Conservation (phyloP, 53 echinoderm and acorn worm genomes). For the Patiria pectinifera region DNA sequence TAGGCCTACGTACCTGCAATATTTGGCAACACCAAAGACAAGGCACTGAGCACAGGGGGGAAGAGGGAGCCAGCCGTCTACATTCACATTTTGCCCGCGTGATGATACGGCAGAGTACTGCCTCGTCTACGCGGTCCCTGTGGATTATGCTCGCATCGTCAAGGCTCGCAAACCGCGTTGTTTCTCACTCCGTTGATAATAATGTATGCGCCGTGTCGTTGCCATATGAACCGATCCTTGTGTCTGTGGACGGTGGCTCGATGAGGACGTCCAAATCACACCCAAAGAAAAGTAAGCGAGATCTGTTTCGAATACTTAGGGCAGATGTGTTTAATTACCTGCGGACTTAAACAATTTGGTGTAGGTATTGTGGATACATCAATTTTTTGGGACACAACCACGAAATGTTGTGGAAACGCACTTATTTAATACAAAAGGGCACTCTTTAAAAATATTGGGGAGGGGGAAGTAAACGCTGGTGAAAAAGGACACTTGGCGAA, state of each 20-base stretch:
- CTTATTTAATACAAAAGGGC: too few species aligned
- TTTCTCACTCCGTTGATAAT: background rate
- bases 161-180: background rate
- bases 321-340: too few species aligned
- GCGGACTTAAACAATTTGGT: too few species aligned
- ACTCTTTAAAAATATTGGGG: too few species aligned
- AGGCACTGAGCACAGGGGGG: background rate
- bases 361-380: too few species aligned
- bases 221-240: constrained; percentile 8
- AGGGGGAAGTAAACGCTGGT: too few species aligned
- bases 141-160: background rate
- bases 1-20: background rate
- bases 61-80: background rate
- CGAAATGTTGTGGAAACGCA: too few species aligned
- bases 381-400: too few species aligned
- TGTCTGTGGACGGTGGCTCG: background rate
- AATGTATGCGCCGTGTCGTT: constrained; percentile 23
- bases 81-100: constrained; percentile 1
- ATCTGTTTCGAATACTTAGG: too few species aligned
- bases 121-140: background rate
- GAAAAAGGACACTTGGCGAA: too few species aligned
- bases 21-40: background rate
- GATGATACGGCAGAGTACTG: background rate
- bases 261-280: background rate
- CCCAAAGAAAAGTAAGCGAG: background rate